Conservation (phyloP, 2,888 invertebrate genomes). For the Eupithecia centaureata region DNA sequence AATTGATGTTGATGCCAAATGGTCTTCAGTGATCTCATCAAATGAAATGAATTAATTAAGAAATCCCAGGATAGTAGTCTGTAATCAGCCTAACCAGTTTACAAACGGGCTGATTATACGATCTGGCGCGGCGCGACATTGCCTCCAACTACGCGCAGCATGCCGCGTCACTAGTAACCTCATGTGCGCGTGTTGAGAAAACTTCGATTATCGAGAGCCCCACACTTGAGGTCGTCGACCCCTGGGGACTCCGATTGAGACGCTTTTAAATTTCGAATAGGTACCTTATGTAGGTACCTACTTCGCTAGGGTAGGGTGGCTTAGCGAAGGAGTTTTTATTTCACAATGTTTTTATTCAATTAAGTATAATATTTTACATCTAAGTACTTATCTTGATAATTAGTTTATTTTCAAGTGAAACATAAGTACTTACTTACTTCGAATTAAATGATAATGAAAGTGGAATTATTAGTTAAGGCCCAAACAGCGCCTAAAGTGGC, state of each 20-base stretch:
- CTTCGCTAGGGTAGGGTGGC: conserved; percentile 13
- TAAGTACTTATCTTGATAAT: too few relatives aligned
- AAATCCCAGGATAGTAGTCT: too few relatives aligned
- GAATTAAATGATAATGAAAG: not conserved
- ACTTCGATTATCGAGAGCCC: conserved; percentile 35
- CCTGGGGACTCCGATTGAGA: conserved; percentile 34
- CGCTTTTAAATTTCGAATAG: conserved; percentile 33
- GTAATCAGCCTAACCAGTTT: too few relatives aligned
- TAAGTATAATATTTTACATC: not conserved
- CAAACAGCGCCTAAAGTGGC: too few relatives aligned
- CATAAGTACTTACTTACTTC: too few relatives aligned
- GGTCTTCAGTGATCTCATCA: too few relatives aligned
- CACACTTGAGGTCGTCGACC: conserved; percentile 32
- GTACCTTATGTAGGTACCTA: conserved; percentile 17
- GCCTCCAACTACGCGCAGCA: not conserved
- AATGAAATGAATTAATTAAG: too few relatives aligned
- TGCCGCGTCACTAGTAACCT: not conserved
- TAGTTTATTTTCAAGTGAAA: not conserved
- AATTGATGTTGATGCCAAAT: too few relatives aligned
- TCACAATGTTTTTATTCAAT: not conserved
- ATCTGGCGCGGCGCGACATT: too few relatives aligned
- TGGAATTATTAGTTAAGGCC: not conserved
- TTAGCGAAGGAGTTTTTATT: not conserved
- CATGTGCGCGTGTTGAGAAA: conserved; percentile 23
- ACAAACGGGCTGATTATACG: too few relatives aligned